These are phyloP conservation scores for Lepisosteus osseus DNA, from an alignment of 2,113 vertebrate species.

Conservation along the genomic window DNA sequence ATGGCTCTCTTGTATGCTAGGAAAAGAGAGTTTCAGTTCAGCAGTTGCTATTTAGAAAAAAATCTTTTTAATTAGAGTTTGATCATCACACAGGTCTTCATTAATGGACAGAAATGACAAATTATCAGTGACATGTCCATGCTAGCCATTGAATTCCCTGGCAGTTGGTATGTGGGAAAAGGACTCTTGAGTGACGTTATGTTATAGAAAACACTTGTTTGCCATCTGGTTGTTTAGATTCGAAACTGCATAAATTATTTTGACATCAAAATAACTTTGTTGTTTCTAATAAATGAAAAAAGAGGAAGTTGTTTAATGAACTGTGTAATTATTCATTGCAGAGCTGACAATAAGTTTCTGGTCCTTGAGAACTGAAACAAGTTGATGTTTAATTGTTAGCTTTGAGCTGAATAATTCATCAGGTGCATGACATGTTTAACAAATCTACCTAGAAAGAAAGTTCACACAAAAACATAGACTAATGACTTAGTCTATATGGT, in stretches of 20 bases:
- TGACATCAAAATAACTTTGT: conserved; percentile 4
- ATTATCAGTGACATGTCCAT: conserved; percentile 59
- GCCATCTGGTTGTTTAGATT: conserved; percentile 41
- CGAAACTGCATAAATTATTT: conserved; percentile 28
- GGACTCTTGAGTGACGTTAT: conserved; percentile 37
- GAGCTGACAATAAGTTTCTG: not conserved
- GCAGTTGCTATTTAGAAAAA: conserved; percentile 44
- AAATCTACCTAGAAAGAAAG: too few relatives aligned
- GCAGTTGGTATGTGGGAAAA: conserved; percentile 32
- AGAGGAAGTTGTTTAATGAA: not conserved
- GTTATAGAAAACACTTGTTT: conserved; percentile 26
- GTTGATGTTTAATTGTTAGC: not conserved
- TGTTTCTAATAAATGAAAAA: conserved; percentile 4
- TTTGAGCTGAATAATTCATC: not conserved
- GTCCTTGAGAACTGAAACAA: not conserved
- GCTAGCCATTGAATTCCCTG: conserved; percentile 35
- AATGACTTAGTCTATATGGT: too few relatives aligned
- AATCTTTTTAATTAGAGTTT: conserved; percentile 42
- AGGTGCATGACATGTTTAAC: too few relatives aligned
- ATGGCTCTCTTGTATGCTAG: conserved; percentile 1
- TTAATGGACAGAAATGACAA: conserved; percentile 64
- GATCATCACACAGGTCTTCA: conserved; percentile 59
- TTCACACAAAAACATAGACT: too few relatives aligned
- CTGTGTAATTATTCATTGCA: conserved; percentile 7
- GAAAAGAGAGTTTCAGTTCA: not conserved